Conservation (phyloP, 2,888 invertebrate genomes). For the Pristionchus exspectatus region DNA sequence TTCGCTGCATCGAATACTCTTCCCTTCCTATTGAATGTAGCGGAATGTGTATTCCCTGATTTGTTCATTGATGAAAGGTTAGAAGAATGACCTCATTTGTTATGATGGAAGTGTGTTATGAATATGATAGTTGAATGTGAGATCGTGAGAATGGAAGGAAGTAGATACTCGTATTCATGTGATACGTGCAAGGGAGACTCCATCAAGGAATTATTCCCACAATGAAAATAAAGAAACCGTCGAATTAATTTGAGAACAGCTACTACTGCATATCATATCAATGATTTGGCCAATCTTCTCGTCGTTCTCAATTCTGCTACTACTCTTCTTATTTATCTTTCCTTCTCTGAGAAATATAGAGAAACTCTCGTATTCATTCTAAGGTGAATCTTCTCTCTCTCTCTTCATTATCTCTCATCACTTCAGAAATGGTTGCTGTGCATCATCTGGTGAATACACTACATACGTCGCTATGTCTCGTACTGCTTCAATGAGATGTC, state of each 20-base stretch:
- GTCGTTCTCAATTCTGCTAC: conserved; percentile 77
- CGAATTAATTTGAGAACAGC: conserved; percentile 59
- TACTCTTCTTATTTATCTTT: conserved; percentile 75
- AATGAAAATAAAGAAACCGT: neutral
- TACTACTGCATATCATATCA: conserved; percentile 71
- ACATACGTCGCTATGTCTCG: conserved; percentile 68
- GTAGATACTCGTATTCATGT: neutral
- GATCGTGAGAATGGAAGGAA: neutral
- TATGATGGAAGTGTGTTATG: neutral
- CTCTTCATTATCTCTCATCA: conserved; percentile 12
- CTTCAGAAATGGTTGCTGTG: conserved; percentile 68
- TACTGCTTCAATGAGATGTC: conserved; percentile 67
- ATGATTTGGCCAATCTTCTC: conserved; percentile 74
- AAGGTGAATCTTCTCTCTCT: conserved; percentile 58
- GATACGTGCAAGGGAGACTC: neutral
- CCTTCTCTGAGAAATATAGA: conserved; percentile 76
- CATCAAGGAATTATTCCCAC: neutral
- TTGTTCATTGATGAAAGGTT: conserved; percentile 61
- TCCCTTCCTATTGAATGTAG: conserved; percentile 74
- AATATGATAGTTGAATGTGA: neutral
- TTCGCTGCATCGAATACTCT: conserved; percentile 76
- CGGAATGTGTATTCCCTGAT: conserved; percentile 72
- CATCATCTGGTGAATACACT: conserved; percentile 66
- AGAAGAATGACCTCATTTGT: neutral
- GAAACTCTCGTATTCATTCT: conserved; percentile 69